Evolutionary conservation across 1,140 invertebrate species (phyloP).

Genomic region (Drosophila varians): DNA sequence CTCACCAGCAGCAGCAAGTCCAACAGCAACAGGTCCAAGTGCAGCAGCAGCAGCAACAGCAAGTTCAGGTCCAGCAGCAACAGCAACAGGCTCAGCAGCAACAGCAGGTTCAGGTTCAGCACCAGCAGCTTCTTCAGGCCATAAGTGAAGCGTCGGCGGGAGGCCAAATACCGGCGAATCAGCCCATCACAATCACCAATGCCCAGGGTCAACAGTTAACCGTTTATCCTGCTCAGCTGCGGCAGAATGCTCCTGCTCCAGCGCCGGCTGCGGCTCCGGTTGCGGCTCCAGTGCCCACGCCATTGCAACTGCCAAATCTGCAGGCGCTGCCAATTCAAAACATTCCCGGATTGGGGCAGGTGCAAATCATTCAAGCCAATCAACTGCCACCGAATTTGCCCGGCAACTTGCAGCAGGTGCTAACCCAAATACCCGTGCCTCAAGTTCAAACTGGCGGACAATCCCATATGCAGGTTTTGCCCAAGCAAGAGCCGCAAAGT

Average conservation of each 20-base stretch:
- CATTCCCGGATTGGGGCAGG: slow-evolving; percentile 90
- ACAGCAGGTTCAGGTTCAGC: slow-evolving; percentile 47
- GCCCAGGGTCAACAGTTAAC: slow-evolving; percentile 89
- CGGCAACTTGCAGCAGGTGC: slow-evolving; percentile 68
- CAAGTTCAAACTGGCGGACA: slow-evolving; percentile 14
- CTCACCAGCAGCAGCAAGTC: slow-evolving; percentile 59
- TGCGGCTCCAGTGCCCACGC: slow-evolving; percentile 40
- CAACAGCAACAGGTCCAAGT: slow-evolving; percentile 71
- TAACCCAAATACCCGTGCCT: slow-evolving; percentile 60
- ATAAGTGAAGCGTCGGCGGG: slow-evolving; percentile 74
- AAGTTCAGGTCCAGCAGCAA: slow-evolving; percentile 59
- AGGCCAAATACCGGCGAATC: slow-evolving; percentile 84
- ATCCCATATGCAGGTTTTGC: slow-evolving; percentile 37
- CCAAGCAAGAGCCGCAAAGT: slow-evolving; percentile 79
- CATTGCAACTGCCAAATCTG: slow-evolving; percentile 79
- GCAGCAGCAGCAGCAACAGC: slow-evolving; percentile 76
- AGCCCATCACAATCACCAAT: slow-evolving; percentile 87
- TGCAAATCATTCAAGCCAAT: slow-evolving; percentile 86
- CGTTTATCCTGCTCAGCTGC: slow-evolving; percentile 88
- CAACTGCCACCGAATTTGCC: slow-evolving; percentile 69
- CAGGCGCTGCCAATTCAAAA: slow-evolving; percentile 88
- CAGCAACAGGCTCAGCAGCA: too few relatives aligned
- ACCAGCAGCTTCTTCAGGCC: slow-evolving; percentile 73
- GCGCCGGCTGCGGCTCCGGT: slow-evolving; percentile 76
- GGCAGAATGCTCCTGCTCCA: slow-evolving; percentile 74